Base-by-base conservation (phyloP, 1,140 invertebrate species). In the Hylyphantes graminicola region DNA sequence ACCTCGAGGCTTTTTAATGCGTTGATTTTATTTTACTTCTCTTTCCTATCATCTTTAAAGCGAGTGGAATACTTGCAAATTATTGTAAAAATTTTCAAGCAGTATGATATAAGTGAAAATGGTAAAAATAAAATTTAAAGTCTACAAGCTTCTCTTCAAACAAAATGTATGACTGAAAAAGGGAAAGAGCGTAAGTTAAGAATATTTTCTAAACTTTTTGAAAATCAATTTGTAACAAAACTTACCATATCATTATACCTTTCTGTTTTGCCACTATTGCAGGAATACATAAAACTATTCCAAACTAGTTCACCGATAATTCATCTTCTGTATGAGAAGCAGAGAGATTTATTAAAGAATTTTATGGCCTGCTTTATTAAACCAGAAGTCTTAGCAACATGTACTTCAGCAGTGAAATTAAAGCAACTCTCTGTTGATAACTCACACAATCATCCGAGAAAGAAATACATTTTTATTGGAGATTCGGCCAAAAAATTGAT, bases 1-100 rank as follows among this genome's bases (percentile, higher is more conserved):
- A 88, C 61, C 88, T n/a, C 55, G 0, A 8, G 73, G 7, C 3
- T 88, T 73, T 61, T 86, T 12, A 77, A 87, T 86, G 86, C 35
- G 5, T 86, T 70, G 7, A 57, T 12, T 11, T 54, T 87, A 1
- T 87, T 87, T 63, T 87, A 87, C 73, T 87, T 63, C 76, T 11
- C 68, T 53, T 87, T 87, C 74, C 13, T 83, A 21, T 64, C 10
- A 15, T 17, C 12, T 35, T 63, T 35, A 17, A 53, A 78, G 53
- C 51, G 64, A 48, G 48, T 15, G 55, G 0, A 17, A 10, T 76
- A n/a, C 21, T n/a, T 64, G 19, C 57, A 77, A 4, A 13, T 64
- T 50, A 50, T 50, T 21, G 61, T 64, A 10, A 65, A 77, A 64
- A 64, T 77, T 51, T 64, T 12, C 19, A 6, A 64, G 15, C 35